phyloP scores from a whole-genome alignment of 2,888 invertebrate species.

The Nymphalis polychloros region DNA sequence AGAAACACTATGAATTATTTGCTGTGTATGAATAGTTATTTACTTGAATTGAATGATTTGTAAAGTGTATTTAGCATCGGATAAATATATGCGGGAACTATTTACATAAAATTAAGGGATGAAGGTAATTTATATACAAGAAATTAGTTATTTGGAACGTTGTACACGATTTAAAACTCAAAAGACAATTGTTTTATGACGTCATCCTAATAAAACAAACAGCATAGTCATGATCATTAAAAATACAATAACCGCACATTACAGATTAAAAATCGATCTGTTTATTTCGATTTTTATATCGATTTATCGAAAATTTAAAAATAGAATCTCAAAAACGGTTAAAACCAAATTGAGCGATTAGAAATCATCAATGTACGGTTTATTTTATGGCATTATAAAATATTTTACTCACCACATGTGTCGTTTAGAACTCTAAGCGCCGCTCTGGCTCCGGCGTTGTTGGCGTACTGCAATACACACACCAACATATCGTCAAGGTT shows the following conservation, averaged over 20 bases:
- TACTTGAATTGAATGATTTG: neutral
- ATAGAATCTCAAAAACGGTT: neutral
- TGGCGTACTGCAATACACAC: slow-evolving; percentile 92
- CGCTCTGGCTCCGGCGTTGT: slow-evolving; percentile 93
- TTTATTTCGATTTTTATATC: too few relatives aligned
- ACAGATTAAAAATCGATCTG: neutral
- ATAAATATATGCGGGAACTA: neutral
- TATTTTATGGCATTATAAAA: slow-evolving; percentile 1
- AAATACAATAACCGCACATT: neutral
- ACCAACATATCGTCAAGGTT: slow-evolving; percentile 62
- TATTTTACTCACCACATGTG: slow-evolving; percentile 60
- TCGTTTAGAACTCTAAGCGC: slow-evolving; percentile 85
- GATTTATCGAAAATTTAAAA: neutral
- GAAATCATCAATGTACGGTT: neutral
- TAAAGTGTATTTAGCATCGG: slow-evolving; percentile 4
- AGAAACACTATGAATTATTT: too few relatives aligned
- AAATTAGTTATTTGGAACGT: slow-evolving; percentile 1
- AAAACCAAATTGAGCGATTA: neutral
- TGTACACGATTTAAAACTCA: neutral
- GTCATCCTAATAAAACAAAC: neutral
- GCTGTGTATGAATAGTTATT: neutral
- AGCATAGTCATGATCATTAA: neutral
- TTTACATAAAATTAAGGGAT: neutral
- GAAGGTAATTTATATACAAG: slow-evolving; percentile 8
- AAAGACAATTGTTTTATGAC: neutral